A percentile compares a stretch with the other conserved stretches of the same genome.
These are phyloP conservation scores for Artibeus lituratus DNA, from an alignment of 2,797 vertebrate genomes.

Conservation along the genomic window DNA sequence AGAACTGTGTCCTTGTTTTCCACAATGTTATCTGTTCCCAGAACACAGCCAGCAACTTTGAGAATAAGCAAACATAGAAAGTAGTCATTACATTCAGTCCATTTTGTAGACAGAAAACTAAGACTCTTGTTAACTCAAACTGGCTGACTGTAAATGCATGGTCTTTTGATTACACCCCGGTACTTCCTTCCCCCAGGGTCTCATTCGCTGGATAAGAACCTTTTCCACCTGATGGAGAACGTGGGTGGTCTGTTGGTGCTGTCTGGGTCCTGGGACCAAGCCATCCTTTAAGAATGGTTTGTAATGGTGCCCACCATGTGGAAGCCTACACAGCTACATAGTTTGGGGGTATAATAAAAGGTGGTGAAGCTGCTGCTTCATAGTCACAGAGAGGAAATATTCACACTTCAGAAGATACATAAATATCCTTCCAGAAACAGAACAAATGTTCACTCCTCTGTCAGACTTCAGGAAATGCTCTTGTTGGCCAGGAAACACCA, in stretches of 20 bases:
- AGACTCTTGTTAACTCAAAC: neutral
- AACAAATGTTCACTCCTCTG: accelerated
- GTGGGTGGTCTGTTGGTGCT: neutral
- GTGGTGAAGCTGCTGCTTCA: constrained; percentile 25
- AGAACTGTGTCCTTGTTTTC: neutral
- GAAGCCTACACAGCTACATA: neutral
- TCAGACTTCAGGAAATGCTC: neutral
- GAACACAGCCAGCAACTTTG: neutral
- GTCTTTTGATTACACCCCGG: neutral
- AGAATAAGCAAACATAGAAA: neutral
- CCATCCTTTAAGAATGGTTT: neutral
- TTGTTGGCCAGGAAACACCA: neutral
- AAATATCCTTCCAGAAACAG: constrained; percentile 18
- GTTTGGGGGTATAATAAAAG: neutral
- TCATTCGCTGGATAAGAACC: neutral
- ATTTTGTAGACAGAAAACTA: neutral
- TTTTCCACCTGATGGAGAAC: neutral
- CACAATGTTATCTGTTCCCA: neutral
- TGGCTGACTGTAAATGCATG: neutral
- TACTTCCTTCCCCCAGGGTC: neutral
- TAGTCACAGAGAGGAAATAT: neutral
- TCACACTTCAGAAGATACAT: constrained; percentile 1
- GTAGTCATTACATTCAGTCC: neutral
- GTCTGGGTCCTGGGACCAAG: neutral
- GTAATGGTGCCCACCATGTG: accelerated